These are phyloP conservation scores for Nineta flava DNA, from an alignment of 2,888 invertebrate genomes.

Conservation along the genomic window DNA sequence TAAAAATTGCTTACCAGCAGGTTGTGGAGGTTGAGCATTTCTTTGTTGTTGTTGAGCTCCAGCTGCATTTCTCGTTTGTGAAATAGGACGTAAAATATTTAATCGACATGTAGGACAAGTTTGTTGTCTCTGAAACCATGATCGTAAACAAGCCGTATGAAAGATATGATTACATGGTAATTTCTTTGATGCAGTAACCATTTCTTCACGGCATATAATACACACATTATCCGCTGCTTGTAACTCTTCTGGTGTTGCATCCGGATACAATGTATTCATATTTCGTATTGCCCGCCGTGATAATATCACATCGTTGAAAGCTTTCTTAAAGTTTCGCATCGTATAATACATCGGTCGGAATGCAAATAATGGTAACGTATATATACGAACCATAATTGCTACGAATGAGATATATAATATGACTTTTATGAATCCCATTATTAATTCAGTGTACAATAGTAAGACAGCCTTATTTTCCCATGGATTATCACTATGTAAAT, in stretches of 20 bases:
- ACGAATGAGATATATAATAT: conserved; percentile 82
- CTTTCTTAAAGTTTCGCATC: conserved; percentile 95
- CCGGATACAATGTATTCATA: conserved; percentile 95
- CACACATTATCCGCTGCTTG: conserved; percentile 92
- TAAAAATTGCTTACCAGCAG: background rate
- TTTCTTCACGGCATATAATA: conserved; percentile 85
- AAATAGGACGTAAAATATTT: conserved; percentile 46
- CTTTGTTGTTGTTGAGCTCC: conserved; percentile 20
- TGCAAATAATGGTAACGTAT: conserved; percentile 94
- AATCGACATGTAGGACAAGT: conserved; percentile 97
- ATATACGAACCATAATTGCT: conserved; percentile 90
- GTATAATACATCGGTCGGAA: conserved; percentile 99
- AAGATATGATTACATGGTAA: conserved; percentile 99
- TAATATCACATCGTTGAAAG: conserved; percentile 90
- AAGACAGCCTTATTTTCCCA: conserved; percentile 99
- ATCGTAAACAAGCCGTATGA: conserved; percentile 91
- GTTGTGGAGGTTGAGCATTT: conserved; percentile 14
- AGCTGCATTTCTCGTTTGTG: conserved; percentile 28
- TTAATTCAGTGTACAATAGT: conserved; percentile 86
- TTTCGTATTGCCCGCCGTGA: conserved; percentile 92
- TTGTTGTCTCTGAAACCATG: conserved; percentile 99
- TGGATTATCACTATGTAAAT: conserved; percentile 82
- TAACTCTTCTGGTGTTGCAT: conserved; percentile 85
- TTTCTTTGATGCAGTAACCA: conserved; percentile 73
- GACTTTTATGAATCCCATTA: conserved; percentile 74